These are phyloP conservation scores for Ostrea denselamellosa DNA, from an alignment of 1,140 invertebrate species.

Conservation along the genomic window DNA sequence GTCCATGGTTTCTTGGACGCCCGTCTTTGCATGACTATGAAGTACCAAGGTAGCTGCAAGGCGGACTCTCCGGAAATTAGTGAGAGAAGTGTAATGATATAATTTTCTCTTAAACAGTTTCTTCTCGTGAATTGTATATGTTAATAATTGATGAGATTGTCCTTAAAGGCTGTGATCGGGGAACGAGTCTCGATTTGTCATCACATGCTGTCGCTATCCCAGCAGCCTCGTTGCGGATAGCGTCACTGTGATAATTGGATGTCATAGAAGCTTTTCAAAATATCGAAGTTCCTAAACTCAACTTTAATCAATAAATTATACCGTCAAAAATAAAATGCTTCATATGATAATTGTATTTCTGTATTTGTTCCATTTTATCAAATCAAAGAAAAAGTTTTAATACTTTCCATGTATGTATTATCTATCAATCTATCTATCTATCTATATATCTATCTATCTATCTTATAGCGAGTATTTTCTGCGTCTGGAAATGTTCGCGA, in stretches of 20 bases:
- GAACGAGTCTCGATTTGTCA: slow-evolving; percentile 15
- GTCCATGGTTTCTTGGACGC: slow-evolving; percentile 6
- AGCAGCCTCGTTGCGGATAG: background rate
- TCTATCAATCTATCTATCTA: no score
- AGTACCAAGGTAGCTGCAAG: slow-evolving; percentile 9
- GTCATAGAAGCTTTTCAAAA: background rate
- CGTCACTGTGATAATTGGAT: slow-evolving; percentile 9
- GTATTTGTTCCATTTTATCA: no score
- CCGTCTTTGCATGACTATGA: slow-evolving; percentile 19
- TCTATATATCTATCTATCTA: no score
- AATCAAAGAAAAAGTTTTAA: no score
- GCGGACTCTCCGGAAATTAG: slow-evolving; percentile 27
- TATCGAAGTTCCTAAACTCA: background rate
- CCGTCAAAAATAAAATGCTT: no score
- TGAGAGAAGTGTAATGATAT: slow-evolving; percentile 2
- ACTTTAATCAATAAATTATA: background rate
- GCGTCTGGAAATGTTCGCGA: no score
- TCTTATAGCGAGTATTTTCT: no score
- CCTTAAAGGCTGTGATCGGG: slow-evolving; percentile 14
- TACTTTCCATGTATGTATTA: no score
- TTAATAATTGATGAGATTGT: slow-evolving; percentile 37
- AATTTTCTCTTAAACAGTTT: slow-evolving; percentile 34
- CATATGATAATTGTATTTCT: no score
- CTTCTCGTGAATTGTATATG: slow-evolving; percentile 22
- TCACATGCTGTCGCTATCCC: background rate